Evolutionary conservation across 2,888 invertebrate species (phyloP).

Genomic region (Pogonocherus hispidulus): DNA sequence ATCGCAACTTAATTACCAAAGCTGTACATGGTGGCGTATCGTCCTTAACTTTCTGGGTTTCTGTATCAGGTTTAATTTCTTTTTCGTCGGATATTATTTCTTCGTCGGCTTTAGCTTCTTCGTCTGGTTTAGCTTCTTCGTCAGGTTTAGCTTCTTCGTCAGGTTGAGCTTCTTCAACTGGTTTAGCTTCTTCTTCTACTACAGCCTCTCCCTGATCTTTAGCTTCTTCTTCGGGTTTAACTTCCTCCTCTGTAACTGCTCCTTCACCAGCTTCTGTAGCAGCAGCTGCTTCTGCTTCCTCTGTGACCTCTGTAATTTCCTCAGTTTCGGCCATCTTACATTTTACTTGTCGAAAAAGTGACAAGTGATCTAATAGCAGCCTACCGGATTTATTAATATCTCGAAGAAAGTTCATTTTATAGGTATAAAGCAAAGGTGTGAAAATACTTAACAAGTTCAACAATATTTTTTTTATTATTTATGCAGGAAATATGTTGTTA

Average conservation of each 20-base stretch:
- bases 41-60: background rate
- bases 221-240: background rate
- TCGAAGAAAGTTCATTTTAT: conserved; percentile 7
- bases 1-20: conserved; percentile 9
- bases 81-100: background rate
- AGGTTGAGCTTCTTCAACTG: background rate
- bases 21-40: conserved; percentile 11
- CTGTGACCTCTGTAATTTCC: background rate
- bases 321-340: conserved; percentile 10
- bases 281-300: background rate
- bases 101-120: background rate
- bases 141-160: background rate
- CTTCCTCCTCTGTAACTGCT: background rate
- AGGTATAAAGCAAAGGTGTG: too few relatives aligned
- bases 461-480: too few relatives aligned
- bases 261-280: background rate
- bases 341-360: conserved; percentile 23
- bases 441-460: too few relatives aligned
- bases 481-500: too few relatives aligned
- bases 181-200: background rate
- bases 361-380: conserved; percentile 27
- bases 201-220: background rate
- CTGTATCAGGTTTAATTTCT: background rate
- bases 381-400: conserved; percentile 13
- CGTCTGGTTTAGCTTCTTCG: background rate